Conservation (phyloP, 92 coral and sea anemone genomes). For the Zoanthus gigantus region DNA sequence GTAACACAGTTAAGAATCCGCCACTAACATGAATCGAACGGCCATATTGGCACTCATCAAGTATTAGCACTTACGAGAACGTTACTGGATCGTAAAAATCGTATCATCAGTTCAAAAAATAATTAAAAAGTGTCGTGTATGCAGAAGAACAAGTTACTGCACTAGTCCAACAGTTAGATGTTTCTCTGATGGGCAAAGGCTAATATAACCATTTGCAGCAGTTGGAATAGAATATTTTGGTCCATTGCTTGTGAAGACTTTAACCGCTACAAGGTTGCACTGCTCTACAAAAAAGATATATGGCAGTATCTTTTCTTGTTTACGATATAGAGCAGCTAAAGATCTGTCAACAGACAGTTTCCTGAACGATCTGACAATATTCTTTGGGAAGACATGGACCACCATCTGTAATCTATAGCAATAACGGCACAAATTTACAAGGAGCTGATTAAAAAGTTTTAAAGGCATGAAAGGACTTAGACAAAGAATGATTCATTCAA, state of each 20-base stretch:
- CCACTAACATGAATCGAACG: slow-evolving; percentile 58
- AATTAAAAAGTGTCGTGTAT: slow-evolving; percentile 46
- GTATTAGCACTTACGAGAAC: slow-evolving; percentile 57
- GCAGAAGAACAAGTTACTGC: slow-evolving; percentile 61
- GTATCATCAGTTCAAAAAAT: slow-evolving; percentile 55
- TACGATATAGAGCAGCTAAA: slow-evolving; percentile 64
- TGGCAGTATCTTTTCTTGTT: slow-evolving; percentile 70
- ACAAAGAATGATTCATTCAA: slow-evolving; percentile 57
- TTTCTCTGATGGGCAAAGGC: slow-evolving; percentile 53
- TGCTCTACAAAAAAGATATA: slow-evolving; percentile 39
- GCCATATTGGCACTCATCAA: slow-evolving; percentile 67
- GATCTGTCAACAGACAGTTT: slow-evolving; percentile 73
- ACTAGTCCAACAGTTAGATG: slow-evolving; percentile 61
- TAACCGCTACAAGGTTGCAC: slow-evolving; percentile 53
- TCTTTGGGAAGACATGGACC: slow-evolving; percentile 70
- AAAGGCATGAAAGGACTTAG: slow-evolving; percentile 61
- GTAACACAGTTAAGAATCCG: slow-evolving; percentile 60
- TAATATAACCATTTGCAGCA: slow-evolving; percentile 61
- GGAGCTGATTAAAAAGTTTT: slow-evolving; percentile 70
- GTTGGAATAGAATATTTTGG: slow-evolving; percentile 63
- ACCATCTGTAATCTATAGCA: slow-evolving; percentile 72
- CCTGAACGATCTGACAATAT: slow-evolving; percentile 62
- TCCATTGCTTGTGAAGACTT: slow-evolving; percentile 49
- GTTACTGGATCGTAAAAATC: slow-evolving; percentile 61
- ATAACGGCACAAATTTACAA: slow-evolving; percentile 70